phyloP scores from a whole-genome alignment of 2,797 vertebrate species.

The Melanotaenia maccullochi region DNA sequence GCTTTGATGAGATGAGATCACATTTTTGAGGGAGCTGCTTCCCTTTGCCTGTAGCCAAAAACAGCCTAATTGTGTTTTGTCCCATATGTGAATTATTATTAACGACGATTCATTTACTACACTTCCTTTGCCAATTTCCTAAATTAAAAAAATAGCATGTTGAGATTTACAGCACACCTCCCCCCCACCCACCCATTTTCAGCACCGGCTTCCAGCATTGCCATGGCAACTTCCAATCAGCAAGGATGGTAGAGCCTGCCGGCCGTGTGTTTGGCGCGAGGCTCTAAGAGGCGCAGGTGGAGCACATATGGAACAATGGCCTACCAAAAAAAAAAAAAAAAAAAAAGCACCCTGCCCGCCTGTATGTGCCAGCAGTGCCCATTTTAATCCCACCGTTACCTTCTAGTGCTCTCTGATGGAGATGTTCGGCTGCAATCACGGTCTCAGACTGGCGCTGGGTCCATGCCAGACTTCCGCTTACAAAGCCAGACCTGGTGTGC shows the following conservation, averaged over 20 bases:
- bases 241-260: constrained; percentile 72
- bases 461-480: constrained; percentile 74
- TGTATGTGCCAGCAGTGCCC: constrained; percentile 85
- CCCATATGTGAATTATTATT: constrained; percentile 87
- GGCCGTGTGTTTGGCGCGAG: constrained; percentile 81
- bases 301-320: constrained; percentile 87
- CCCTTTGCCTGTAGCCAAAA: constrained; percentile 81
- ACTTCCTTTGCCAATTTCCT: constrained; percentile 85
- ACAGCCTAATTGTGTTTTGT: constrained; percentile 81
- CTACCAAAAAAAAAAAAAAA: constrained; percentile 46
- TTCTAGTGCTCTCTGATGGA: constrained; percentile 83
- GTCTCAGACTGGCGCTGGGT: constrained; percentile 78
- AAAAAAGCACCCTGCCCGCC: constrained; percentile 72
- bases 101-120: constrained; percentile 85
- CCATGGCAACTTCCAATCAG: constrained; percentile 86
- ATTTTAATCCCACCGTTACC: constrained; percentile 82
- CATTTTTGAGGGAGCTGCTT: constrained; percentile 71
- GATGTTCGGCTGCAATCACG: constrained; percentile 76
- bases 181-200: constrained; percentile 52
- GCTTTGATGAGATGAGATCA: constrained; percentile 83
- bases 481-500: constrained; percentile 60
- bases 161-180: constrained; percentile 73
- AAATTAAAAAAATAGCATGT: constrained; percentile 85
- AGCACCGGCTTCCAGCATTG: constrained; percentile 76
- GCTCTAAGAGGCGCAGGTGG: constrained; percentile 85